Conservation (phyloP, 2,888 invertebrate genomes). For the Podotricha telesiphe region DNA sequence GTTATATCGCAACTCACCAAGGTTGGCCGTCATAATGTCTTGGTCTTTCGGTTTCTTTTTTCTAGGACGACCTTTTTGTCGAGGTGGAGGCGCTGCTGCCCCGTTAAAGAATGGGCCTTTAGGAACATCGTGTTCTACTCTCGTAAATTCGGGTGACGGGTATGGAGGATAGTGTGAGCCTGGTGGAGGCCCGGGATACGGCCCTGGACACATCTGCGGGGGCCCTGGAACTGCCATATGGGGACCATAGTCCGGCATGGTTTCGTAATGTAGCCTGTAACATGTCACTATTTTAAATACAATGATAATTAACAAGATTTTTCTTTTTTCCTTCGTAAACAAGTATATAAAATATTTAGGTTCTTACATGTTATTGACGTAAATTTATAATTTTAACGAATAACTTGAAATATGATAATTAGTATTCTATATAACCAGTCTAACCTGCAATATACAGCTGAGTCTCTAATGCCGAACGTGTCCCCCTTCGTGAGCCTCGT, state of each 20-base stretch:
- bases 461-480: constrained; percentile 95
- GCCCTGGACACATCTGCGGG: constrained; percentile 82
- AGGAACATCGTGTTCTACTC: constrained; percentile 75
- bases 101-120: constrained; percentile 85
- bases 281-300: background rate
- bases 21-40: constrained; percentile 92
- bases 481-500: constrained; percentile 95
- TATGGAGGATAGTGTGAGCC: constrained; percentile 81
- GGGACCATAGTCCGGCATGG: constrained; percentile 83
- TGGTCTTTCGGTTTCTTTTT: constrained; percentile 96
- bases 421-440: background rate
- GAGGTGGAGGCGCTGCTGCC: constrained; percentile 84
- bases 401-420: background rate
- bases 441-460: constrained; percentile 93
- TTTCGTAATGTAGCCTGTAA: constrained; percentile 78
- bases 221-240: constrained; percentile 84
- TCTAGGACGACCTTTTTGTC: constrained; percentile 96
- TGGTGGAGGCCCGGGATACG: constrained; percentile 76
- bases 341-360: background rate
- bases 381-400: background rate
- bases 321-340: background rate
- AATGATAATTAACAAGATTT: background rate
- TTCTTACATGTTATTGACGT: background rate
- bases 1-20: constrained; percentile 85
- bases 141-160: constrained; percentile 84